Conservation (phyloP, 2,888 invertebrate species). For the Drosophila neonasuta region DNA sequence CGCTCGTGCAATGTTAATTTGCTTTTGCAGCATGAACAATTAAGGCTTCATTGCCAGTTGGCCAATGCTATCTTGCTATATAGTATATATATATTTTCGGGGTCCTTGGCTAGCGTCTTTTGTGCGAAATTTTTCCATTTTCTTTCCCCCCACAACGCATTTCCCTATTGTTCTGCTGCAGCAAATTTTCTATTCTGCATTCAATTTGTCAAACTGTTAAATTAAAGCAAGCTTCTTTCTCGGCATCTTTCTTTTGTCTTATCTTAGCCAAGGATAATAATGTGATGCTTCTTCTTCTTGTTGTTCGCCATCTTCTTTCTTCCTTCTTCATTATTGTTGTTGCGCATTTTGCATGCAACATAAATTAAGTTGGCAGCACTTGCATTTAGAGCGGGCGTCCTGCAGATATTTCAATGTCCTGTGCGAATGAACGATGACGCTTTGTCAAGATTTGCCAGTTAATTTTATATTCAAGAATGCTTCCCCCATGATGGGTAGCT, state of each 20-base stretch:
- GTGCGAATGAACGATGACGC: slow-evolving; percentile 43
- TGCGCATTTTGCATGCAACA: slow-evolving; percentile 49
- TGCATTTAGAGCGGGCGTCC: slow-evolving; percentile 29
- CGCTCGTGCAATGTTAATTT: slow-evolving; percentile 53
- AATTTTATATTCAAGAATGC: slow-evolving; percentile 36
- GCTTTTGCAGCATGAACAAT: slow-evolving; percentile 34
- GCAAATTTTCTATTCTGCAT: slow-evolving; percentile 35
- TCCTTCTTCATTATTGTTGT: neutral
- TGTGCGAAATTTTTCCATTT: slow-evolving; percentile 1
- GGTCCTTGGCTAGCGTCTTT: slow-evolving; percentile 7
- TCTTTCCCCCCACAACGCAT: neutral
- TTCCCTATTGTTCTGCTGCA: slow-evolving; percentile 18
- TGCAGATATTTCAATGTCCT: slow-evolving; percentile 53
- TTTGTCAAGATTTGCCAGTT: slow-evolving; percentile 59
- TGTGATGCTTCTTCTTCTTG: neutral
- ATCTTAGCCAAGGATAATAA: slow-evolving; percentile 15
- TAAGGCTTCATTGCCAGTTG: slow-evolving; percentile 23
- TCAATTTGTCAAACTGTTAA: slow-evolving; percentile 74
- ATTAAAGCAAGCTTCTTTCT: slow-evolving; percentile 56
- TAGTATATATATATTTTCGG: neutral
- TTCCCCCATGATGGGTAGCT: neutral
- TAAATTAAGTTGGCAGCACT: slow-evolving; percentile 71
- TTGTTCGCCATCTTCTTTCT: neutral
- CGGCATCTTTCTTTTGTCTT: slow-evolving; percentile 16
- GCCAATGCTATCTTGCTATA: slow-evolving; percentile 9